Evolutionary conservation across 2,113 vertebrate species (phyloP), one percentile per base, ranked within the genome.

Genomic region (Nibea coibor): DNA sequence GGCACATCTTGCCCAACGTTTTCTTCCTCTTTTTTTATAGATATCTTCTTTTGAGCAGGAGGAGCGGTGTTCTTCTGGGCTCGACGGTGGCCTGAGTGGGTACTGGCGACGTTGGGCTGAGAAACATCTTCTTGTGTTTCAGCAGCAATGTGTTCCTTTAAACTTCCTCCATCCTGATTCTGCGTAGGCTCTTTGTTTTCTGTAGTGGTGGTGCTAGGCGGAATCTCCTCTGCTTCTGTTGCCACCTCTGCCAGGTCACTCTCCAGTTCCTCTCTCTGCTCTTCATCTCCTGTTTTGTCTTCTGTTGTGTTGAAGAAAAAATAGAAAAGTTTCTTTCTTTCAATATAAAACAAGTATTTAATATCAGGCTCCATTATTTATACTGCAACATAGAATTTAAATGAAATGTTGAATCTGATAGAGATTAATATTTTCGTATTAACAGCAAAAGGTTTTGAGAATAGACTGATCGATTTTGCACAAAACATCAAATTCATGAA

Each of bases 21-120:
- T 47, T 83, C 86, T 11, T 88, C 88, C 24, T 93, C 88, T 11
- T 82, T 82, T 54, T 88, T 90, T 3, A 85, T 47, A 20, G 51
- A 10, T 3, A 54, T 58, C 56, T 75, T 88, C 63, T 85, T 87
- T 9, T 80, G 86, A 43, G 81, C 47, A 12, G 63, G 70, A 31
- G 57, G 19, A 1, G 72, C 6, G 24, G 26, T 26, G 39, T 39
- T 83, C 83, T 84, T 93, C 15, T 81, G 76, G 4, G 66, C 69
- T 70, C 78, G 53, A 68, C 54, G 85, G 16, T 57, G 53, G 66
- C 66, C 71, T 10, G 72, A 10, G 50, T 67, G 62, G 31, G 72
- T 45, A 65, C 31, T 78, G 10, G 68, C 22, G 1, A 90, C 69
- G 39, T 9, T 71, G 0, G 56, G 11, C 17, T 53, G 72, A 61